Conservation (phyloP, 1,140 invertebrate species). For the Aphelenchoides fujianensis region DNA sequence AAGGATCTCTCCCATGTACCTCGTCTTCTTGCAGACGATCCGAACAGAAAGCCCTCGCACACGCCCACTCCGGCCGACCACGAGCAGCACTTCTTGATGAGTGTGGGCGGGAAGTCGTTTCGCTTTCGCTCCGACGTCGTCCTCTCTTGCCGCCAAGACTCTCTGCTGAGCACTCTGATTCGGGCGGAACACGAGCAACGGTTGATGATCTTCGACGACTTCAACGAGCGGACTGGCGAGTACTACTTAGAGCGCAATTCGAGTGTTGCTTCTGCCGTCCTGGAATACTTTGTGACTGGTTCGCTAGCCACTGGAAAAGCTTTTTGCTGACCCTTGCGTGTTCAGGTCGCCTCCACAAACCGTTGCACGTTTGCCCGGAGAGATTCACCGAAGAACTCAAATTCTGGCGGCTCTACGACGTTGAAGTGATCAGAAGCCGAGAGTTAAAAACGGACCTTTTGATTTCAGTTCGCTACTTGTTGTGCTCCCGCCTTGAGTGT, state of each 20-base stretch:
- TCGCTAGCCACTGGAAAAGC: slow-evolving; percentile 15
- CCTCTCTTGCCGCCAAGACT: slow-evolving; percentile 25
- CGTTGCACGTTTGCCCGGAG: slow-evolving; percentile 64
- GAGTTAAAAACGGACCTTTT: slow-evolving; percentile 19
- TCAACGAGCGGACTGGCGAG: slow-evolving; percentile 42
- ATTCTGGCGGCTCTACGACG: slow-evolving; percentile 64
- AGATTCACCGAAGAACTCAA: slow-evolving; percentile 65
- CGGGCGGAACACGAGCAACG: slow-evolving; percentile 40
- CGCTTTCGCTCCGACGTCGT: slow-evolving; percentile 49
- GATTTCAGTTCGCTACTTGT: slow-evolving; percentile 48
- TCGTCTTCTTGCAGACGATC: neutral
- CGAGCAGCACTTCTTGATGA: slow-evolving; percentile 42
- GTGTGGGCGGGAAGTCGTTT: slow-evolving; percentile 56
- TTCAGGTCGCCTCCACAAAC: slow-evolving; percentile 65
- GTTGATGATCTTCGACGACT: slow-evolving; percentile 47
- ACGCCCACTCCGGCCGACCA: neutral
- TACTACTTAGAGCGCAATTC: slow-evolving; percentile 58
- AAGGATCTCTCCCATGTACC: neutral
- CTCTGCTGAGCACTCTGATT: slow-evolving; percentile 36
- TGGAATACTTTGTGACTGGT: slow-evolving; percentile 60
- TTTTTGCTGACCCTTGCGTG: neutral
- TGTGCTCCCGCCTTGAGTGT: slow-evolving; percentile 28
- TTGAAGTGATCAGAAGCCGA: slow-evolving; percentile 52
- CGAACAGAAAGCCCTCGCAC: neutral
- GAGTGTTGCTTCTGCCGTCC: slow-evolving; percentile 51